Conservation (phyloP, 1,140 invertebrate species). For the Microplitis mediator region DNA sequence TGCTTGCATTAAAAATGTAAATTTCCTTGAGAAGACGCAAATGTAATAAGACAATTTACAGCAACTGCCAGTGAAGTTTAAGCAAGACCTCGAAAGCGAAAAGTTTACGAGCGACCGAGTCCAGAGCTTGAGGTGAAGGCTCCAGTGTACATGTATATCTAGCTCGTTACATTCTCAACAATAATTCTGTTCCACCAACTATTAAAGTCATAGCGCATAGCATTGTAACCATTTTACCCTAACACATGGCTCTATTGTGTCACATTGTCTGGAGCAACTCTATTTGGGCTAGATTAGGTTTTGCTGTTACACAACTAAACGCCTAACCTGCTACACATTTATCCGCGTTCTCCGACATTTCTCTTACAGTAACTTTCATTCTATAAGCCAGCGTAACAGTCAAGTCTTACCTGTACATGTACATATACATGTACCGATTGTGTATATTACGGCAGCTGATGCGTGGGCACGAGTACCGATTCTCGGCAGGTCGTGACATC, state of each 20-base stretch:
- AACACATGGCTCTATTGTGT: conserved; percentile 37
- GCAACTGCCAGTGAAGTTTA: too few species aligned
- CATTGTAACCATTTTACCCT: conserved; percentile 17
- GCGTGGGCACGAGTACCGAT: conserved; percentile 20
- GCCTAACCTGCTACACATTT: conserved; percentile 24
- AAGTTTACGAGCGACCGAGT: too few species aligned
- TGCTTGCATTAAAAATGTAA: too few species aligned
- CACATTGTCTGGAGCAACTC: conserved; percentile 44
- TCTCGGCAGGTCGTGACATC: conserved; percentile 15
- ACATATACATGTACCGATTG: not conserved
- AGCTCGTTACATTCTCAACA: too few species aligned
- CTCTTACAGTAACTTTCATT: not conserved
- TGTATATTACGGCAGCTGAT: conserved; percentile 10
- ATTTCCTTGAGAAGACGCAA: too few species aligned
- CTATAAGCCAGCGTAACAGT: too few species aligned
- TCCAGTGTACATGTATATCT: too few species aligned
- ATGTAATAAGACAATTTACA: too few species aligned
- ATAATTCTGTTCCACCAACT: conserved; percentile 6
- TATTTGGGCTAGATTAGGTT: conserved; percentile 45
- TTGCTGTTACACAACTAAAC: conserved; percentile 36
- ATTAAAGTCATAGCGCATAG: conserved; percentile 18
- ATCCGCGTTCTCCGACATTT: conserved; percentile 5
- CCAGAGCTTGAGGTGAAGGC: too few species aligned
- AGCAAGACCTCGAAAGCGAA: too few species aligned
- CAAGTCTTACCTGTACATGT: too few species aligned